These are phyloP conservation scores for Podiceps cristatus DNA, from an alignment of 2,113 vertebrate genomes.

Conservation along the genomic window DNA sequence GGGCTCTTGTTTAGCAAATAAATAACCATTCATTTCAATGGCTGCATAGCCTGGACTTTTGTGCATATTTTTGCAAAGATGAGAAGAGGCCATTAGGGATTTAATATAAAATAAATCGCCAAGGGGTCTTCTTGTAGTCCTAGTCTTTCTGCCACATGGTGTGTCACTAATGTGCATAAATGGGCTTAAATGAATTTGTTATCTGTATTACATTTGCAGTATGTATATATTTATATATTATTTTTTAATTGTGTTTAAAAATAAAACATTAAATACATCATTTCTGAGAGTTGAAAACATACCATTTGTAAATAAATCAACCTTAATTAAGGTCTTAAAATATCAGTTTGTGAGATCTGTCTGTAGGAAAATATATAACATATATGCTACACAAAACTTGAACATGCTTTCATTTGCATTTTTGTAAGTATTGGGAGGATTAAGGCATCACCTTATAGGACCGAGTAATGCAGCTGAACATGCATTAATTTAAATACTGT, in stretches of 20 bases:
- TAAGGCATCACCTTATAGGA: slow-evolving; percentile 66
- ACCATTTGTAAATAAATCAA: slow-evolving; percentile 96
- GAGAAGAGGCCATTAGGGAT: slow-evolving; percentile 98
- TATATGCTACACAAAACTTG: slow-evolving; percentile 38
- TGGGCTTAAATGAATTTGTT: slow-evolving; percentile 98
- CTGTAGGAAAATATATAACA: slow-evolving; percentile 58
- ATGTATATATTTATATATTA: slow-evolving; percentile 99
- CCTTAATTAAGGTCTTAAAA: slow-evolving; percentile 92
- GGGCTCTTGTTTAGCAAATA: slow-evolving; percentile 99
- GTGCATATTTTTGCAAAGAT: slow-evolving; percentile 98
- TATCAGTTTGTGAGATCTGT: slow-evolving; percentile 66
- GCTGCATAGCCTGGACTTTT: slow-evolving; percentile 92
- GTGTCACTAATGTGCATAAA: slow-evolving; percentile 99
- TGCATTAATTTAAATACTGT: slow-evolving; percentile 20
- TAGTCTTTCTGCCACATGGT: slow-evolving; percentile 97
- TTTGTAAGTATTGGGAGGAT: slow-evolving; percentile 52
- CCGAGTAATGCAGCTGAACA: not conserved
- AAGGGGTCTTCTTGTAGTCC: slow-evolving; percentile 95
- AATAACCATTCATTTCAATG: slow-evolving; percentile 99
- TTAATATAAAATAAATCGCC: slow-evolving; percentile 99
- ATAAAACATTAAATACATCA: slow-evolving; percentile 94
- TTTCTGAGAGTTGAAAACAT: slow-evolving; percentile 88
- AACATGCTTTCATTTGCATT: slow-evolving; percentile 54
- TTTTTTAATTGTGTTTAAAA: slow-evolving; percentile 99
- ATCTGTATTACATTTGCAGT: slow-evolving; percentile 99